Evolutionary conservation across 2,888 invertebrate genomes (phyloP).

Genomic region (Lagria hirta): DNA sequence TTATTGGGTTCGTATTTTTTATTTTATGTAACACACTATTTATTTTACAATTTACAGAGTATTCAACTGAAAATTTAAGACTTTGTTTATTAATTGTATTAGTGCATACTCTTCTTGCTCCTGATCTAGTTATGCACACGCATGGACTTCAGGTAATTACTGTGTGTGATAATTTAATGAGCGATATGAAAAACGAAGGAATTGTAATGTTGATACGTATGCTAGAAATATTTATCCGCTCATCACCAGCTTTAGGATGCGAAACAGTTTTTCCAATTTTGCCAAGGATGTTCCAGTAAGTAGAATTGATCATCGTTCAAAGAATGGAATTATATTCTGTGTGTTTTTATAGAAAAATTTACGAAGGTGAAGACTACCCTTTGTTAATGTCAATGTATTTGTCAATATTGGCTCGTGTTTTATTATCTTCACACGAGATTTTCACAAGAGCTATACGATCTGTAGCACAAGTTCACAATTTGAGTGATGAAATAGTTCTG

Average conservation of each 20-base stretch:
- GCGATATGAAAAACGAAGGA: conserved; percentile 77
- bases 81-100: conserved; percentile 79
- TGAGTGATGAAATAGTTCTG: conserved; percentile 66
- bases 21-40: conserved; percentile 6
- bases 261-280: conserved; percentile 68
- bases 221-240: conserved; percentile 75
- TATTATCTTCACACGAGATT: conserved; percentile 68
- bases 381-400: conserved; percentile 77
- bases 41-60: conserved; percentile 60
- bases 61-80: conserved; percentile 78
- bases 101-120: conserved; percentile 78
- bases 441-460: conserved; percentile 63
- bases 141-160: conserved; percentile 71
- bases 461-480: conserved; percentile 53
- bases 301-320: conserved; percentile 11
- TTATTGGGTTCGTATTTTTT: conserved; percentile 73
- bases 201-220: conserved; percentile 71
- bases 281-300: conserved; percentile 63
- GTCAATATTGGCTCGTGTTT: conserved; percentile 74
- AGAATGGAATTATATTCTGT: background rate
- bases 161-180: conserved; percentile 70
- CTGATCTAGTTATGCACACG: conserved; percentile 73
- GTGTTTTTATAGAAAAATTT: conserved; percentile 60
- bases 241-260: conserved; percentile 72
- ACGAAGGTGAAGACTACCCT: conserved; percentile 69